Evolutionary conservation across 2,888 invertebrate species (phyloP).

Genomic region (Nephrotoma appendiculata): DNA sequence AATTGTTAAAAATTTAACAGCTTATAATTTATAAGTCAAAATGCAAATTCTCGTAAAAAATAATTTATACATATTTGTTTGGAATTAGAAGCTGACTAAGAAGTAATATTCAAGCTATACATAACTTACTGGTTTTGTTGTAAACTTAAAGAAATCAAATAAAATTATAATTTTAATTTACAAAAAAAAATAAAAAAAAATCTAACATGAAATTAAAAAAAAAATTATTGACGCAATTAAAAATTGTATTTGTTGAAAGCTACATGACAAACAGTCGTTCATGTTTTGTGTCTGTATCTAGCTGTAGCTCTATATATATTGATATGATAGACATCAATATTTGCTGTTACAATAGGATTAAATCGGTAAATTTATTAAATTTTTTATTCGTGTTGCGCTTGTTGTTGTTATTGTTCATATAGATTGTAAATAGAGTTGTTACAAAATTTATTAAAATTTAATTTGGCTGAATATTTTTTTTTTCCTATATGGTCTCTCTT

Average conservation of each 20-base stretch:
- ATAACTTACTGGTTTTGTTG: no score
- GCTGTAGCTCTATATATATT: no score
- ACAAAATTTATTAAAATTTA: neutral
- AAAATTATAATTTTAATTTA: no score
- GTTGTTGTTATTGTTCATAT: neutral
- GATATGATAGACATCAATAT: neutral
- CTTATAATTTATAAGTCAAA: no score
- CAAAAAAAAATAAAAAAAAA: no score
- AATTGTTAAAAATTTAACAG: no score
- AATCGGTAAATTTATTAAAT: neutral
- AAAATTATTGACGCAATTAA: neutral
- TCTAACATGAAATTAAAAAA: neutral
- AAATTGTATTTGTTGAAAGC: neutral
- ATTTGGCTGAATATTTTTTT: neutral
- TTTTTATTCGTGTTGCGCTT: neutral
- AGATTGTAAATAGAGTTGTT: neutral
- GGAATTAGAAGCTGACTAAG: no score
- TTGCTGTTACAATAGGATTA: neutral
- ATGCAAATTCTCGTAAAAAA: no score
- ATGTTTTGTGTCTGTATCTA: neutral
- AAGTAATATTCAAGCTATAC: no score
- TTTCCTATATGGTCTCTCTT: neutral
- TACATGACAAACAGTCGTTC: neutral
- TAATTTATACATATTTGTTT: no score
- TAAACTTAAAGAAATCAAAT: no score